phyloP scores from a whole-genome alignment of 2,113 vertebrate species.

The Micromys minutus region DNA sequence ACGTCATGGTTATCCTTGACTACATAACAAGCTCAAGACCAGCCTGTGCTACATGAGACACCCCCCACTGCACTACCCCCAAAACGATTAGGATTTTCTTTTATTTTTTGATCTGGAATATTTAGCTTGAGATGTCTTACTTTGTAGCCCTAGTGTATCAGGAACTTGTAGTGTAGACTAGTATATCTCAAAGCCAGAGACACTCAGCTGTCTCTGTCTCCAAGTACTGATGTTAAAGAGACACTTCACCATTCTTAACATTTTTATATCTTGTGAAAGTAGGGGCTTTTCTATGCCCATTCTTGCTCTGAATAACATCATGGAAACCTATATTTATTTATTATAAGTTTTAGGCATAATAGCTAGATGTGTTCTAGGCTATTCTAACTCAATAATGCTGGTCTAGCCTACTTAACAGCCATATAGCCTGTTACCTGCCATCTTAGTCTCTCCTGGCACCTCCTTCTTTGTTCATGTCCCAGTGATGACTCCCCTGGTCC shows the following conservation, averaged over 20 bases:
- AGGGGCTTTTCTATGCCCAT: no score
- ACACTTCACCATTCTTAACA: neutral
- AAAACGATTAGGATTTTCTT: constrained; percentile 34
- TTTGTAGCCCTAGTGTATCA: neutral
- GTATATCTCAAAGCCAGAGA: neutral
- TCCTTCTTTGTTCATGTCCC: no score
- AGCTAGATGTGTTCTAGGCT: no score
- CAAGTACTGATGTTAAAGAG: neutral
- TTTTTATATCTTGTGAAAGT: neutral
- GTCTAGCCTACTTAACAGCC: no score
- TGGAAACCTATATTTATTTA: no score
- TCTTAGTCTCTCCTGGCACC: no score
- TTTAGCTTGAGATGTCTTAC: neutral
- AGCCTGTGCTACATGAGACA: neutral
- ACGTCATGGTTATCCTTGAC: neutral
- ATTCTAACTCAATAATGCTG: no score
- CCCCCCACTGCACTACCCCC: no score
- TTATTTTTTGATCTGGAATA: constrained; percentile 4
- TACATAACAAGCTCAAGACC: neutral
- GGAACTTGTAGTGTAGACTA: neutral
- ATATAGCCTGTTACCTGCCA: no score
- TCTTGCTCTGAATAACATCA: no score
- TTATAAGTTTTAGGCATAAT: no score
- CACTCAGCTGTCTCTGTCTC: neutral
- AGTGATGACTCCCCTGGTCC: no score